These are phyloP conservation scores for Phaethornis superciliosus DNA, from an alignment of 2,113 vertebrate genomes.

Conservation along the genomic window DNA sequence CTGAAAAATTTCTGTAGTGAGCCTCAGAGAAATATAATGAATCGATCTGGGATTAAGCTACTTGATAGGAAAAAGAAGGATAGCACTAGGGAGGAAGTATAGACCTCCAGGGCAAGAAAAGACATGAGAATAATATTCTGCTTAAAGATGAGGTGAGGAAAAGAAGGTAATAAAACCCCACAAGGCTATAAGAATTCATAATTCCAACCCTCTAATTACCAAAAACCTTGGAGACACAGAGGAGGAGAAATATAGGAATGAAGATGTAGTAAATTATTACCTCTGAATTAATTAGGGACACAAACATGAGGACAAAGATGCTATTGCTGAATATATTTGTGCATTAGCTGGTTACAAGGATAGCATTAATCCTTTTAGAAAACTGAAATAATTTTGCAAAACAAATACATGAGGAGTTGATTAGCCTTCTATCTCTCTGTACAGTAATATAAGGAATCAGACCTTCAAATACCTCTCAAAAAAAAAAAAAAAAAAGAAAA, in stretches of 20 bases:
- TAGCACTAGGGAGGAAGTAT: conserved; percentile 10
- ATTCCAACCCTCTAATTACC: conserved; percentile 46
- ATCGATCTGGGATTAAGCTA: conserved; percentile 63
- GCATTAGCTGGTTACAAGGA: not conserved
- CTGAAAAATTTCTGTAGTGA: conserved; percentile 42
- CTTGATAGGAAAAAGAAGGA: conserved; percentile 12
- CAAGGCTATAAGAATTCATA: not conserved
- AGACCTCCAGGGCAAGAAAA: conserved; percentile 44
- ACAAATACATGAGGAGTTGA: not conserved
- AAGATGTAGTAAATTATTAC: conserved; percentile 44
- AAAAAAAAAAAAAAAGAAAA: not conserved
- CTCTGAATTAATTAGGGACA: conserved; percentile 50
- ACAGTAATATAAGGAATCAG: not conserved
- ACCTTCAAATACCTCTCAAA: not conserved
- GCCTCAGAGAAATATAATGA: conserved; percentile 52
- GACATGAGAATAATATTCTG: conserved; percentile 52
- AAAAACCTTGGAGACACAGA: conserved; percentile 25
- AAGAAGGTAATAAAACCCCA: not conserved
- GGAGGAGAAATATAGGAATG: conserved; percentile 32
- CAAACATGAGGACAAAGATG: conserved; percentile 13
- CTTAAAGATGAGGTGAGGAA: conserved; percentile 46
- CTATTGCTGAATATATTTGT: not conserved
- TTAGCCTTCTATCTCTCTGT: not conserved
- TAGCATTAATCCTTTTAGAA: not conserved
- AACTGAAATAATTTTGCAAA: not conserved